Evolutionary conservation across 2,888 invertebrate species (phyloP), one percentile per base, ranked within the genome.

Genomic region (Colostygia pectinataria): DNA sequence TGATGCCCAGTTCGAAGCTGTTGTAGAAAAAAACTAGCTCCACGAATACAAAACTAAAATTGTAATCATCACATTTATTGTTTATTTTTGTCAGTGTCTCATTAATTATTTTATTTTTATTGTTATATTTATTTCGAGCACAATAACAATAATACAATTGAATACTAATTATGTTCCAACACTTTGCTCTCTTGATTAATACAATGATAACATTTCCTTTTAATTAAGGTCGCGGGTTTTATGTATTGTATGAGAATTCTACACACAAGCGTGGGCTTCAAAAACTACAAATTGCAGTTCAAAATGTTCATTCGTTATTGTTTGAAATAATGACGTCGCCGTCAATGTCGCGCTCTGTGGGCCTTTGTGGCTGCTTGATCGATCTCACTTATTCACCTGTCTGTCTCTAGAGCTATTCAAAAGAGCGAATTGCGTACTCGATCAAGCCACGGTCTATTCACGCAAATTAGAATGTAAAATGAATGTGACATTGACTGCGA

Each of bases 401-500:
- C 64, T 38, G 49, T 5, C 38, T 5, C 38, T 13, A 12, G 10
- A 23, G 15, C 15, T 13, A 28, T 45, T 28, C 20, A 12, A 12
- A 37, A 45, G 45, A 40, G 23, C 34, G 34, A 46, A 45, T 31
- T n/a, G 25, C 43, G 29, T 32, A 27, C 25, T 44, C 40, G 36
- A 43, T 48, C 32, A 47, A 29, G 28, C 14, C 6, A 13, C 23
- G 12, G 2, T 3, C n/a, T 45, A 32, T 18, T 25, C 2, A 10
- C 8, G 13, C 33, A 27, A n/a, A 41, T 32, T 32, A 41, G 25
- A 18, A 33, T 20, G 12, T 25, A 46, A 28, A 23, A 31, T 59
- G 65, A 72, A 78, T 80, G 82, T 85, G 84, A 91, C 91, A 91
- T 91, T 93, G 93, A 92, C 91, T 94, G 29, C 93, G 94, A 93